Evolutionary conservation across 2,888 invertebrate genomes (phyloP).

Genomic region (Lithophane ornitopus): DNA sequence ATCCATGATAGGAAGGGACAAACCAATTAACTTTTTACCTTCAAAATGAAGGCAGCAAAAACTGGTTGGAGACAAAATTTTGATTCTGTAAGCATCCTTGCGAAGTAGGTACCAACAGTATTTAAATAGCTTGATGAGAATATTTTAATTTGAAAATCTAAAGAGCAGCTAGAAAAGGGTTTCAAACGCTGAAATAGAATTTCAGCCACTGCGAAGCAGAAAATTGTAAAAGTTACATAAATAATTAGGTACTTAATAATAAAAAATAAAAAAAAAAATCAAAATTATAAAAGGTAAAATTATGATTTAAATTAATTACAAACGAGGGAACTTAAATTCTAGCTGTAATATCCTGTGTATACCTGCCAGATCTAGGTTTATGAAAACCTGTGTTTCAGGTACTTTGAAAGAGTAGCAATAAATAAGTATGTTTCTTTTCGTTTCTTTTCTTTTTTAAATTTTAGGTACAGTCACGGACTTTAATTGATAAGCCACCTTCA

Average conservation of each 20-base stretch:
- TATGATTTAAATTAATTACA: too few relatives aligned
- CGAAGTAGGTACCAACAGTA: not conserved
- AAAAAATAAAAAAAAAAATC: too few relatives aligned
- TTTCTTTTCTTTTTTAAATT: too few relatives aligned
- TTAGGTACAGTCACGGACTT: too few relatives aligned
- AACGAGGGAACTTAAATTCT: too few relatives aligned
- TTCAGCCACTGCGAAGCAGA: not conserved
- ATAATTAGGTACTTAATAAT: not conserved
- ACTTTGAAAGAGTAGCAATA: too few relatives aligned
- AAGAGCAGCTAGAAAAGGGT: not conserved
- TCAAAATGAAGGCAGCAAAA: constrained; percentile 16
- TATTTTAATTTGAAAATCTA: constrained; percentile 32
- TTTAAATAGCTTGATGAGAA: constrained; percentile 32
- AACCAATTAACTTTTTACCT: constrained; percentile 43
- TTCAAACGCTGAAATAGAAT: not conserved
- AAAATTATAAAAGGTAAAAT: too few relatives aligned
- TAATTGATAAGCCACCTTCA: too few relatives aligned
- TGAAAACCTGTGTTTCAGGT: too few relatives aligned
- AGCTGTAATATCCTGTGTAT: too few relatives aligned
- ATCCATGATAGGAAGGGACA: constrained; percentile 27
- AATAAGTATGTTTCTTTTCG: too few relatives aligned
- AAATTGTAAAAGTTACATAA: not conserved
- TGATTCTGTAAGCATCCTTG: not conserved
- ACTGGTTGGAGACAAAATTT: constrained; percentile 9
- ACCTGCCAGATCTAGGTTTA: too few relatives aligned